A percentile compares a stretch with the other conserved stretches of the same genome.
Evolutionary conservation across 2,888 invertebrate genomes (phyloP).

Genomic region (Mythimna loreyi): DNA sequence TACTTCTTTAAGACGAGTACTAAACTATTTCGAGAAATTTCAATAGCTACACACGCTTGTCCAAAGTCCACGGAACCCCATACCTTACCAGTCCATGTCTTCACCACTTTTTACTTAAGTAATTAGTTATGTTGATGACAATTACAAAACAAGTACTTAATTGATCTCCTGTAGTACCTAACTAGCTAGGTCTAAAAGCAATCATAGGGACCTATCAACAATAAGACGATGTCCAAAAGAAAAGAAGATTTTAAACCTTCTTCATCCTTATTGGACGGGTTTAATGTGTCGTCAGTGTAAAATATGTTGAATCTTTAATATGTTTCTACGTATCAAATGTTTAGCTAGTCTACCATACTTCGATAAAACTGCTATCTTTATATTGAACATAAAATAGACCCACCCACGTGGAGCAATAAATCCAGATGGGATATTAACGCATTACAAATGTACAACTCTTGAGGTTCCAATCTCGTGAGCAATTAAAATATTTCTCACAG

Average conservation of each 20-base stretch:
- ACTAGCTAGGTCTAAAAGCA: not conserved
- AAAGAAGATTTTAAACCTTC: not conserved
- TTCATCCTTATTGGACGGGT: not conserved
- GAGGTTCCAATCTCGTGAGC: conserved; percentile 17
- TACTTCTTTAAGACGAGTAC: not conserved
- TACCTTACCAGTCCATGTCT: not conserved
- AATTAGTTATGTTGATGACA: not conserved
- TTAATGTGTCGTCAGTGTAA: not conserved
- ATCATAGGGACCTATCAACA: not conserved
- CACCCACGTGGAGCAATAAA: conserved; percentile 46
- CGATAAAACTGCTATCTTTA: not conserved
- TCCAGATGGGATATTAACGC: conserved; percentile 38
- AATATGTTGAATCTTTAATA: not conserved
- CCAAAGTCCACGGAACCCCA: not conserved
- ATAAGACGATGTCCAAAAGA: not conserved
- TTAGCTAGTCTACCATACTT: not conserved
- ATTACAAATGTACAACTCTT: conserved; percentile 32
- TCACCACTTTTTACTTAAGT: not conserved
- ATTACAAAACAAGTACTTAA: not conserved
- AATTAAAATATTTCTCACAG: conserved; percentile 40
- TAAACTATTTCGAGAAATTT: not conserved
- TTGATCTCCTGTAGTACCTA: not conserved
- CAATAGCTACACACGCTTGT: no score
- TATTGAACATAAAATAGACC: conserved; percentile 9
- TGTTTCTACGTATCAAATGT: not conserved